phyloP scores from a whole-genome alignment of 64 coral and sea anemone species.

The Anthopleura sola region DNA sequence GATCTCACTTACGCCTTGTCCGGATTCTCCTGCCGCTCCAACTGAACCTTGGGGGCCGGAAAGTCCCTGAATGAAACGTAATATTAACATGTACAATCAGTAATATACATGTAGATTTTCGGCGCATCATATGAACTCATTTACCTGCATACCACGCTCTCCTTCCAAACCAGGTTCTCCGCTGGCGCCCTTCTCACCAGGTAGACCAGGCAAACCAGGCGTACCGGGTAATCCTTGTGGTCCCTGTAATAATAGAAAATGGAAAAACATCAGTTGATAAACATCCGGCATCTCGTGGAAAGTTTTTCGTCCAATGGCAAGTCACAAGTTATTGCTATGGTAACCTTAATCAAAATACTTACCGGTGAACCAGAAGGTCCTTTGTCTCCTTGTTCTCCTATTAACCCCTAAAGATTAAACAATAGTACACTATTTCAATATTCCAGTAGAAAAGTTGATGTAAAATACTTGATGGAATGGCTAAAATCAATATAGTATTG shows the following conservation, averaged over 20 bases:
- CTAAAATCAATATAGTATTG: too few relatives aligned
- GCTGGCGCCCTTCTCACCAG: slow-evolving; percentile 32
- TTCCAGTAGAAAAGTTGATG: not conserved
- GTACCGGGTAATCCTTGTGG: slow-evolving; percentile 47
- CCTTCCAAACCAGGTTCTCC: slow-evolving; percentile 53
- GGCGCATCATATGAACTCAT: not conserved
- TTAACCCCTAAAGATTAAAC: not conserved
- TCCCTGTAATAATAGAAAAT: slow-evolving; percentile 19
- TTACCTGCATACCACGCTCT: slow-evolving; percentile 28
- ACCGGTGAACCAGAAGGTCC: slow-evolving; percentile 27
- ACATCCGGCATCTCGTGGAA: too few relatives aligned
- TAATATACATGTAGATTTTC: not conserved
- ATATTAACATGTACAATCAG: not conserved
- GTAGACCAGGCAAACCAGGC: slow-evolving; percentile 23
- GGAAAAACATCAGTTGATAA: not conserved
- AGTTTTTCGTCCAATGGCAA: too few relatives aligned
- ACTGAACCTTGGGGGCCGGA: not conserved
- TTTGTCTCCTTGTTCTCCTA: not conserved
- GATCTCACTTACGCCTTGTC: slow-evolving; percentile 1
- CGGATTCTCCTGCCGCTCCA: slow-evolving; percentile 25
- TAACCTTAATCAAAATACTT: not conserved
- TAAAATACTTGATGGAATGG: not conserved
- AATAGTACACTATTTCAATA: not conserved
- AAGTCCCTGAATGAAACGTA: not conserved
- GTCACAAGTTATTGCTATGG: too few relatives aligned